Base-by-base conservation (phyloP, 2,113 vertebrate species). In the Caloenas nicobarica region DNA sequence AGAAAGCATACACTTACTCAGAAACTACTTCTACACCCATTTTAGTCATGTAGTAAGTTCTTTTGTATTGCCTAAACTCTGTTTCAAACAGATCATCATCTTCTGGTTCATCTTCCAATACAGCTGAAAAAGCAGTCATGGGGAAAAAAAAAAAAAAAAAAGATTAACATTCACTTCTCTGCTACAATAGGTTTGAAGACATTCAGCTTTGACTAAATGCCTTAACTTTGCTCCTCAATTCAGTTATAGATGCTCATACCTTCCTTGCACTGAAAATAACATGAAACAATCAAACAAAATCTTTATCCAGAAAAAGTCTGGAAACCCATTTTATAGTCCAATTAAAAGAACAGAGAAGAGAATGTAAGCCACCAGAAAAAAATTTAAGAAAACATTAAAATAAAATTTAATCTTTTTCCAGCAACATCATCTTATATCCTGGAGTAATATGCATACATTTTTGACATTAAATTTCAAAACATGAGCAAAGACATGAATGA, bases 21-120 rank as follows among this genome's bases (percentile, higher is more conserved):
- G 99, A 99, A 73, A 99, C 99, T 64, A 99, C 97, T 87, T 99
- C 99, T 95, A 99, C 98, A 1, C 98, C 99, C 98, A 99, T 99
- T 98, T 99, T 99, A 77, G 98, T 99, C 99, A 99, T 99, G 89
- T 99, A 99, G 89, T 99, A 99, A 11, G 98, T 99, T 96, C 99
- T 98, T 90, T 99, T 99, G 97, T 99, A 99, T 92, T 99, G 99
- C 88, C 99, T 98, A 96, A 99, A 99, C 96, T 99, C 99, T 0
- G 99, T 99, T 97, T 99, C 99, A 98, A 99, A 99, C n/a, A 99
- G 96, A 85, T 99, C 99, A 29, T 99, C 99, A 65, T 99, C 99
- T 95, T 99, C 99, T 46, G 98, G 98, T 28, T 99, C 99, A 34
- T 99, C 99, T 69, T 99, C 99, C 71, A 96, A 82, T 8, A 93